A percentile compares a stretch with the other conserved stretches of the same genome.
Conservation (phyloP, 2,888 invertebrate genomes). For the Auanema sp. region DNA sequence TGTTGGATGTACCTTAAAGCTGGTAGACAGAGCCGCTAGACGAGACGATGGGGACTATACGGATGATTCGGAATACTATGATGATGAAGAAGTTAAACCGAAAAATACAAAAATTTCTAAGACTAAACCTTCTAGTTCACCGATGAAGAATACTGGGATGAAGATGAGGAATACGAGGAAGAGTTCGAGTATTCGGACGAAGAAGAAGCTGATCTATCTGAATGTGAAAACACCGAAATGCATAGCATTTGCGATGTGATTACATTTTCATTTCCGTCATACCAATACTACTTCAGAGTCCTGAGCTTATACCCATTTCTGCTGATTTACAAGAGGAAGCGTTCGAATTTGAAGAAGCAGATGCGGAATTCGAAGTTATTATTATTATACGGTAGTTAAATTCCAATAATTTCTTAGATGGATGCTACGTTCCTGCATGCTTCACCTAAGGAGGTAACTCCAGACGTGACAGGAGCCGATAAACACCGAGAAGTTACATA, state of each 20-base stretch:
- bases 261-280: not conserved
- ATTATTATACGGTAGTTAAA: not conserved
- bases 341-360: conserved; percentile 17
- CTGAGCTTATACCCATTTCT: not conserved
- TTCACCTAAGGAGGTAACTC: not conserved
- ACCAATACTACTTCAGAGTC: not conserved
- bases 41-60: conserved; percentile 50
- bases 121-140: conserved; percentile 16
- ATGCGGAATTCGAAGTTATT: conserved; percentile 9
- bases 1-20: conserved; percentile 56
- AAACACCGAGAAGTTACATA: conserved; percentile 12
- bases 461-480: not conserved
- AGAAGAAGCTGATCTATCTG: conserved; percentile 30
- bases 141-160: conserved; percentile 51
- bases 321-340: conserved; percentile 11
- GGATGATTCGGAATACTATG: conserved; percentile 41
- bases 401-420: no score
- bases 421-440: not conserved
- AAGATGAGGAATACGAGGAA: conserved; percentile 42
- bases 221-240: conserved; percentile 12
- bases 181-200: conserved; percentile 33
- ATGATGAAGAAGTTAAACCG: conserved; percentile 26
- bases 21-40: conserved; percentile 52
- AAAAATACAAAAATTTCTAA: no score
- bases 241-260: not conserved